phyloP scores from a whole-genome alignment of 1,140 invertebrate genomes.

The Heliconius congener region DNA sequence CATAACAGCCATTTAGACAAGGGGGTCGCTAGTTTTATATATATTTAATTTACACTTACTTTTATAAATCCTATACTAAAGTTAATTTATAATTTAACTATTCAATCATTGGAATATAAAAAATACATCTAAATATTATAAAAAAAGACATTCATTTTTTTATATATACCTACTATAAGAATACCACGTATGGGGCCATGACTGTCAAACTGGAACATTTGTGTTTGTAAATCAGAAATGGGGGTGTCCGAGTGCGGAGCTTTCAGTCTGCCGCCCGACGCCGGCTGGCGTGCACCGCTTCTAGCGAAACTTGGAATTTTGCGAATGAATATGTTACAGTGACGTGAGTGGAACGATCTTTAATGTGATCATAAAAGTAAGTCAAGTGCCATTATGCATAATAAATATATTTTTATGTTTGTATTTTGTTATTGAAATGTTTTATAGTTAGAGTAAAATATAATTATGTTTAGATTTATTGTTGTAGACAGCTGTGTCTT shows the following conservation, averaged over 20 bases:
- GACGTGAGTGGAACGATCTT: constrained; percentile 15
- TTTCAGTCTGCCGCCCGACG: constrained; percentile 64
- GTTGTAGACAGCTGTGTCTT: too few relatives aligned
- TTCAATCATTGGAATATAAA: too few relatives aligned
- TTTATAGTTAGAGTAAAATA: background rate
- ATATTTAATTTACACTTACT: too few relatives aligned
- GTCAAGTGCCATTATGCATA: background rate
- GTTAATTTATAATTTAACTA: too few relatives aligned
- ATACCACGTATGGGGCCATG: background rate
- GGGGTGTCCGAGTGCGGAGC: constrained; percentile 51
- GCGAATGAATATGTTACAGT: constrained; percentile 32
- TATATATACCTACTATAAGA: background rate
- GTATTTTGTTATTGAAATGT: background rate
- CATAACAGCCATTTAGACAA: too few relatives aligned
- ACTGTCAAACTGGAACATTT: constrained; percentile 15
- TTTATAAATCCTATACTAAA: too few relatives aligned
- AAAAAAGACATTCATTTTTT: too few relatives aligned
- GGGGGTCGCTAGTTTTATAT: too few relatives aligned
- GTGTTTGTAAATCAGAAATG: constrained; percentile 59
- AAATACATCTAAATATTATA: too few relatives aligned
- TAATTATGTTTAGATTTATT: background rate
- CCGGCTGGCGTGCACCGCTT: constrained; percentile 56
- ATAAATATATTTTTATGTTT: background rate
- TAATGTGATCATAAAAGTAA: constrained; percentile 12
- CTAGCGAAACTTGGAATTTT: constrained; percentile 36